Conservation (phyloP, 2,113 vertebrate species). For the Prietella phreatophila region DNA sequence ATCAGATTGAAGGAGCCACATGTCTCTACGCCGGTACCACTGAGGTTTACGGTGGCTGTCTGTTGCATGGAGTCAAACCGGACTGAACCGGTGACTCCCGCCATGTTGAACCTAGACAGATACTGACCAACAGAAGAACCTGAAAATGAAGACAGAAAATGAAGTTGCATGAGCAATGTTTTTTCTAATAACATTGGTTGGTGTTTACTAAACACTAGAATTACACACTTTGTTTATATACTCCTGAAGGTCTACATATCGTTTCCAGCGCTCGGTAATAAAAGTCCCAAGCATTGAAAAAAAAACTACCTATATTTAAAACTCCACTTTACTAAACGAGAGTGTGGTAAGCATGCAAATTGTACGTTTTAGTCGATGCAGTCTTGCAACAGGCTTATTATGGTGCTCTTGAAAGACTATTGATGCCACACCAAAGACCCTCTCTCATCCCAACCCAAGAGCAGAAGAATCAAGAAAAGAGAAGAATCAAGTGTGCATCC, state of each 20-base stretch:
- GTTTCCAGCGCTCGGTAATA: neutral
- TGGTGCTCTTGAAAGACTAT: no score
- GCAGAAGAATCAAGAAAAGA: no score
- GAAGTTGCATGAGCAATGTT: neutral
- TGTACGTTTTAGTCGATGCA: neutral
- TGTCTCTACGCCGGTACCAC: conserved; percentile 49
- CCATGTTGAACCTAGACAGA: conserved; percentile 72
- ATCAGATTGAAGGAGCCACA: conserved; percentile 63
- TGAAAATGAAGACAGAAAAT: conserved; percentile 49
- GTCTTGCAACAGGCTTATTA: neutral
- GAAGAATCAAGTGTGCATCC: neutral
- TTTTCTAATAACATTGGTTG: neutral
- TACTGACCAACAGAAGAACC: conserved; percentile 61
- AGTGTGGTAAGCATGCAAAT: neutral
- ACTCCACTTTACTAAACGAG: neutral
- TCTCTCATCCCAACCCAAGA: neutral
- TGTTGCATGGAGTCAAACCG: conserved; percentile 59
- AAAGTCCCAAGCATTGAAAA: neutral
- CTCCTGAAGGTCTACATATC: neutral
- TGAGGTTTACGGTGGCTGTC: conserved; percentile 60
- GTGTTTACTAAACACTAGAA: neutral
- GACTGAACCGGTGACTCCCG: conserved; percentile 69
- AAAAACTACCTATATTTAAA: neutral
- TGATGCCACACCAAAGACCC: neutral
- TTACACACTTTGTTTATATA: neutral